A percentile compares a stretch with the other conserved stretches of the same genome.
phyloP scores from a whole-genome alignment of 2,888 invertebrate species.

The Hirtodrosophila cameraria region DNA sequence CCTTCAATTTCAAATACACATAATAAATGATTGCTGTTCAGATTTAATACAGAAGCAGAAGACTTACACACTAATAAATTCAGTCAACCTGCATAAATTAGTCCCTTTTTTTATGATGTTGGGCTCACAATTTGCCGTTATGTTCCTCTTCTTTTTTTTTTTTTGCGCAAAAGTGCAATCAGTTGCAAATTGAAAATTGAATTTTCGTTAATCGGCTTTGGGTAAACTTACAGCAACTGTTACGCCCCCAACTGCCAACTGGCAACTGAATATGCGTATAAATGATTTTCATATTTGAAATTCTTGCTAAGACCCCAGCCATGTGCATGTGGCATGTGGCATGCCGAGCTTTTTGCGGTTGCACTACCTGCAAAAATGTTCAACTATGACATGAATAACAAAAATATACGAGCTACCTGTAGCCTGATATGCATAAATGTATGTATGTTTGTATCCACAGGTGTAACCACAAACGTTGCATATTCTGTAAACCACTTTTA shows the following conservation, averaged over 20 bases:
- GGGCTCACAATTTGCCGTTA: conserved; percentile 3
- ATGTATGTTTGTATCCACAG: conserved; percentile 9
- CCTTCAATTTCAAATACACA: not conserved
- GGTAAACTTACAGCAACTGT: conserved; percentile 53
- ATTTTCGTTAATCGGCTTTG: conserved; percentile 75
- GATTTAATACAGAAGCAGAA: conserved; percentile 17
- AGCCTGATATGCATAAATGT: not conserved
- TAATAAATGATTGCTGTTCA: conserved; percentile 17
- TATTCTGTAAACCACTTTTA: conserved; percentile 5
- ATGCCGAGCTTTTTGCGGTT: conserved; percentile 31
- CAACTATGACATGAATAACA: conserved; percentile 11
- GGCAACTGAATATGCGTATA: conserved; percentile 27
- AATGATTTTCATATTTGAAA: conserved; percentile 41
- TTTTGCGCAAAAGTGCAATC: conserved; percentile 58
- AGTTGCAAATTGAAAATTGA: conserved; percentile 72
- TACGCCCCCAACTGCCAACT: conserved; percentile 20
- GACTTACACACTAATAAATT: conserved; percentile 42
- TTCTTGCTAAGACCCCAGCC: conserved; percentile 6
- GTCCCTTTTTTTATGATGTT: conserved; percentile 35
- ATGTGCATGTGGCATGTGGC: conserved; percentile 15
- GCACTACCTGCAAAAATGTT: conserved; percentile 26
- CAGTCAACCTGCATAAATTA: conserved; percentile 63
- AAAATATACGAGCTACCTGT: conserved; percentile 13
- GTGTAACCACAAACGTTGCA: conserved; percentile 23
- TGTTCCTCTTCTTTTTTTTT: conserved; percentile 16